Evolutionary conservation across 2,888 invertebrate species (phyloP).

Genomic region (Entomobrya proxima): DNA sequence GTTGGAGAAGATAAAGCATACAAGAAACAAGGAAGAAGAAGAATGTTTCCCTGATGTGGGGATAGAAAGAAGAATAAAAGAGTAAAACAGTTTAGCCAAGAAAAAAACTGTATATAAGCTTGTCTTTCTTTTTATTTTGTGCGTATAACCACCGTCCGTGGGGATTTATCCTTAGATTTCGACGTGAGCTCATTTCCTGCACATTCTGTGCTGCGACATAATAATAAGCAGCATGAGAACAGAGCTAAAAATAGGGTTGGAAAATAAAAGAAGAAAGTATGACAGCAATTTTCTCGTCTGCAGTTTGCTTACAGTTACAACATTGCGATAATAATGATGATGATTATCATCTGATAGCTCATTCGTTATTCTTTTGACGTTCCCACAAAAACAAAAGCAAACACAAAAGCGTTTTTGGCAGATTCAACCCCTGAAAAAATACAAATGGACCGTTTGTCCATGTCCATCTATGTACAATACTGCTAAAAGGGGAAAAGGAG

Average conservation of each 20-base stretch:
- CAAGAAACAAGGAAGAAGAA: neutral
- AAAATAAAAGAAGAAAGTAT: neutral
- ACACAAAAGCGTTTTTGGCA: constrained; percentile 1
- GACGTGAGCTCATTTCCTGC: constrained; percentile 46
- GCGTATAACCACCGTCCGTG: constrained; percentile 1
- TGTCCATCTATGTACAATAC: neutral
- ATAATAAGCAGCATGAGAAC: neutral
- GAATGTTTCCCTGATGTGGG: too few relatives aligned
- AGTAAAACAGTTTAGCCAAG: constrained; percentile 6
- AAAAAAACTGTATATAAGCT: constrained; percentile 58
- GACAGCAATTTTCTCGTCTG: constrained; percentile 18
- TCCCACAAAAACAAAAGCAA: constrained; percentile 35
- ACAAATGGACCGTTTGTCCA: neutral
- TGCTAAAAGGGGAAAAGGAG: neutral
- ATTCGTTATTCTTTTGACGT: constrained; percentile 59
- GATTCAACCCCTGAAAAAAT: neutral
- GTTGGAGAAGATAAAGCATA: neutral
- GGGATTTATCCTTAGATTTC: constrained; percentile 47
- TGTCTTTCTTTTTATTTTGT: constrained; percentile 24
- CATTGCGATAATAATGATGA: neutral
- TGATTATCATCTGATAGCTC: constrained; percentile 50
- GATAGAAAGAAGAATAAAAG: too few relatives aligned
- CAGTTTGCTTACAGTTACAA: constrained; percentile 15
- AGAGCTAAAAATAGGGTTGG: neutral
- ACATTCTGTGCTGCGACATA: neutral